Evolutionary conservation across 2,888 invertebrate species (phyloP).

Genomic region (Acleris laterana): DNA sequence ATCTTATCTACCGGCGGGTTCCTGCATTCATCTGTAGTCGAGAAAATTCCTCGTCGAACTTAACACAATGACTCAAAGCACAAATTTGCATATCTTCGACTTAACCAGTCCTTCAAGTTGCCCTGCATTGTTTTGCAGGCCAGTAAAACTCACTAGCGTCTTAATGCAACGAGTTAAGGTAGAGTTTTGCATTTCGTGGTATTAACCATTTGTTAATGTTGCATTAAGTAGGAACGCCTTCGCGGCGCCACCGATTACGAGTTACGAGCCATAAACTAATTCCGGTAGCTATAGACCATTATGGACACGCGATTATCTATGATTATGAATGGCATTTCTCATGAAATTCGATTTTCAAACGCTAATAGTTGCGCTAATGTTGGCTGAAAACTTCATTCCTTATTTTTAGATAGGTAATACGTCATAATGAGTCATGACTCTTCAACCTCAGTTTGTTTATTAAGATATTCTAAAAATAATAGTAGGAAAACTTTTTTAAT

Average conservation of each 20-base stretch:
- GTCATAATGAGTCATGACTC: no score
- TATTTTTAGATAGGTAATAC: no score
- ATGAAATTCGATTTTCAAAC: conserved; percentile 41
- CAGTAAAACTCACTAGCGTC: not conserved
- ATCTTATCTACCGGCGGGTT: conserved; percentile 40
- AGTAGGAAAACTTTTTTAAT: no score
- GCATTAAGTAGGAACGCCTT: conserved; percentile 67
- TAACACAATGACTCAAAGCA: conserved; percentile 4
- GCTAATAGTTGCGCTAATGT: conserved; percentile 13
- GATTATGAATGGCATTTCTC: conserved; percentile 52
- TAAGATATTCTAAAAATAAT: no score
- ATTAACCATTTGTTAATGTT: conserved; percentile 34
- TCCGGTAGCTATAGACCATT: conserved; percentile 76
- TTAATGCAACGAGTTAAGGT: conserved; percentile 45
- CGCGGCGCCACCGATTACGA: conserved; percentile 77
- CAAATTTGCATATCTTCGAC: conserved; percentile 3
- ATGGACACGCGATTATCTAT: conserved; percentile 66
- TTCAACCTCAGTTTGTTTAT: no score
- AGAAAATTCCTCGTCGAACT: not conserved
- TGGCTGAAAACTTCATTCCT: conserved; percentile 39
- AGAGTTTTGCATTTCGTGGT: conserved; percentile 38
- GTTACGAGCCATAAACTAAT: conserved; percentile 80
- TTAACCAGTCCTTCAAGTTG: conserved; percentile 1
- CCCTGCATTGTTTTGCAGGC: conserved; percentile 12
- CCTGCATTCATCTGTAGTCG: conserved; percentile 6